Base-by-base conservation (phyloP, 1,140 invertebrate species). In the Acromyrmex charruanus region DNA sequence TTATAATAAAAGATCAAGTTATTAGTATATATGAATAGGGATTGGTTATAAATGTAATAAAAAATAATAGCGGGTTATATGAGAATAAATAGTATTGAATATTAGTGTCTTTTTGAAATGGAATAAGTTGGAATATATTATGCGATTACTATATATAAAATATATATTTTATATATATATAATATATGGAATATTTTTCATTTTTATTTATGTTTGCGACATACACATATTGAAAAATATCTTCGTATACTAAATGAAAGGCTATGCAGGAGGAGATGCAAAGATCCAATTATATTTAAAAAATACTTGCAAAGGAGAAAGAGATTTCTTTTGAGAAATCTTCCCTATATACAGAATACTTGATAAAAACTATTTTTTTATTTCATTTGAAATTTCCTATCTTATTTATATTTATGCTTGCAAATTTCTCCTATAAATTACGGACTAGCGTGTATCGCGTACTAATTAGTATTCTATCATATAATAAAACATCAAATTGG, bases 401-500 rank as follows among this genome's bases (percentile, higher is more conserved):
- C 5, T 65, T 66, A 49, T 16, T 6, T 49, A 9, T 5, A 14
- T 69, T 21, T 69, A 49, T 12, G 12, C n/a, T n/a, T 44, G 9
- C 39, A 21, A 69, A 69, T 49, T 49, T 69, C n/a, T 69, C 12
- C 12, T 69, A 69, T 25, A 69, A 69, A 49, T 69, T 69, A 69
- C 39, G 5, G 66, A 49, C 10, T 49, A 12, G 12, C 7, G 35
- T 69, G 12, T 49, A 69, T 49, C 12, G 4, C 39, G 0, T 69
- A 44, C 39, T 44, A 25, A 49, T 44, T 25, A 44, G 10, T 44
- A 49, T 66, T 39, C 65, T 69, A 3, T 16, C n/a, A n/a, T 25
- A 69, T 69, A 69, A 69, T 69, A 69, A 69, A 69, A 49, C 39
- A 25, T 12, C 65, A 69, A 25, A 69, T 69, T 69, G 39, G 10